Evolutionary conservation across 2,888 invertebrate species (phyloP).

Genomic region (Aporophyla nigra): DNA sequence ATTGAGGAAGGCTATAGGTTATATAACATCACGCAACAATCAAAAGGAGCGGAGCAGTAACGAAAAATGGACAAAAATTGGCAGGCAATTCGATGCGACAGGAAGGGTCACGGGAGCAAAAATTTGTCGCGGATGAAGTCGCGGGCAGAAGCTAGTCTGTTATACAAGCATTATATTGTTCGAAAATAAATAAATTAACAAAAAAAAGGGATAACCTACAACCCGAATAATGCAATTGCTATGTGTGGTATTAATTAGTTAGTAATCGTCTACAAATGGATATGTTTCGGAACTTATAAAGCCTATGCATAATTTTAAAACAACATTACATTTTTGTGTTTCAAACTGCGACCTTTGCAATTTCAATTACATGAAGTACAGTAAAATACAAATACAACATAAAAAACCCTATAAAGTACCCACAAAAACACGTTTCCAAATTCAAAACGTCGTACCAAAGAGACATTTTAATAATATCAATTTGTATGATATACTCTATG

Average conservation of each 20-base stretch:
- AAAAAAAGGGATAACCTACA: background rate
- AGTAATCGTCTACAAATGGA: background rate
- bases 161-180: no score
- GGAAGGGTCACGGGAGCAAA: no score
- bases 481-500: conserved; percentile 49
- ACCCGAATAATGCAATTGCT: no score
- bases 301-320: background rate
- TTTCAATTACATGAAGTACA: no score
- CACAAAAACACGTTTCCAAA: background rate
- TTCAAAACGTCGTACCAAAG: conserved; percentile 36
- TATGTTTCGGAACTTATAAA: background rate
- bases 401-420: conserved; percentile 8
- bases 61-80: no score
- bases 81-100: no score
- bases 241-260: background rate
- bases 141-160: no score
- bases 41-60: no score
- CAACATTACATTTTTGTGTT: background rate
- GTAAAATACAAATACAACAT: background rate
- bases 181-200: background rate
- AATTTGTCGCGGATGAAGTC: no score
- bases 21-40: no score
- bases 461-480: conserved; percentile 63
- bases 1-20: no score
- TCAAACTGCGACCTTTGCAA: background rate